phyloP scores from a whole-genome alignment of 2,888 invertebrate species.

The Dynastes tityus region DNA sequence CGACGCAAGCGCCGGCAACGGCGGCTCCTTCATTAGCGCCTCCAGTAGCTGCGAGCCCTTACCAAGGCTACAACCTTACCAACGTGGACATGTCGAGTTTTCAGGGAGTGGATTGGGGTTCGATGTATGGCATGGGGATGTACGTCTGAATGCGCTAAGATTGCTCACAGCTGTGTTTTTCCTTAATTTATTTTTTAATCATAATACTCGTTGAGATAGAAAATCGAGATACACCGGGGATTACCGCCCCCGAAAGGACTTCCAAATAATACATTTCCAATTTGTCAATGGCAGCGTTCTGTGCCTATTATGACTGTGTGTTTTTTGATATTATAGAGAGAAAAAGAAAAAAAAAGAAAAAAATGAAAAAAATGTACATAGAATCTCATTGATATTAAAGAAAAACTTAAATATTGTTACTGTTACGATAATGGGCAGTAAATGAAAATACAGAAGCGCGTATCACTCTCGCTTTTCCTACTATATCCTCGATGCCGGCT shows the following conservation, averaged over 20 bases:
- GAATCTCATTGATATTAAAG: constrained; percentile 60
- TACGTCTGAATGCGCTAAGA: constrained; percentile 78
- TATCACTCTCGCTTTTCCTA: constrained; percentile 55
- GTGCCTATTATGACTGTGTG: constrained; percentile 65
- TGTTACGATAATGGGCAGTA: constrained; percentile 61
- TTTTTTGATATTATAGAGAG: constrained; percentile 55
- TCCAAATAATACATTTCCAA: constrained; percentile 66
- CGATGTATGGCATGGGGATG: constrained; percentile 95
- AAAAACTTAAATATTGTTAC: constrained; percentile 35
- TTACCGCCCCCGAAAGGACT: constrained; percentile 56
- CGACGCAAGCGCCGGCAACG: constrained; percentile 72
- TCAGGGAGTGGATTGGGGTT: constrained; percentile 93
- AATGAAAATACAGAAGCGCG: constrained; percentile 49
- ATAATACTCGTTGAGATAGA: constrained; percentile 44
- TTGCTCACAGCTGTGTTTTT: constrained; percentile 59
- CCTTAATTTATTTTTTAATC: constrained; percentile 54
- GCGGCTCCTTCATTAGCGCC: constrained; percentile 77
- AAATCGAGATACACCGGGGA: constrained; percentile 37
- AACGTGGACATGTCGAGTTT: constrained; percentile 94
- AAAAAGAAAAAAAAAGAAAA: constrained; percentile 30
- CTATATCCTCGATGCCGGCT: constrained; percentile 55
- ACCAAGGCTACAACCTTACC: constrained; percentile 86
- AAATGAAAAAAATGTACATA: constrained; percentile 47
- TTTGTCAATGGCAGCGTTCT: constrained; percentile 66
- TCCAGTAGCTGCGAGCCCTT: constrained; percentile 80